phyloP scores from a whole-genome alignment of 1,140 invertebrate genomes.

The Acromyrmex heyeri region DNA sequence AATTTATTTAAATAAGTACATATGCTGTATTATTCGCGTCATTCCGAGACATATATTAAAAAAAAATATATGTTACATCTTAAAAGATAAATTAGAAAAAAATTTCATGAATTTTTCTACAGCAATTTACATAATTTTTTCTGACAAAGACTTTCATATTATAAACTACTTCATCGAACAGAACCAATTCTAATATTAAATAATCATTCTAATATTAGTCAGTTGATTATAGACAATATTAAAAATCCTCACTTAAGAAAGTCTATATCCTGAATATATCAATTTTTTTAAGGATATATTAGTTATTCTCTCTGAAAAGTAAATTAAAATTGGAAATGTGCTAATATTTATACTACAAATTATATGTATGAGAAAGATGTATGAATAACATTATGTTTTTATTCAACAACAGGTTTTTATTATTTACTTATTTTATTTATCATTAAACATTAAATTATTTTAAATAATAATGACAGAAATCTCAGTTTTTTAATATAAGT shows the following conservation, averaged over 20 bases:
- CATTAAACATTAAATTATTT: too few species aligned
- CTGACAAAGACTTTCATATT: too few species aligned
- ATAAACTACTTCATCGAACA: not conserved
- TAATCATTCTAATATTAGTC: not conserved
- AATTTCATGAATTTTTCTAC: not conserved
- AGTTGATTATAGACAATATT: not conserved
- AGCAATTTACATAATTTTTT: not conserved
- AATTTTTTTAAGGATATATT: not conserved
- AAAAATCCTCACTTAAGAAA: slow-evolving; percentile 16
- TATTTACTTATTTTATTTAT: too few species aligned
- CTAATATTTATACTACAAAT: too few species aligned
- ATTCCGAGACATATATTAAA: not conserved
- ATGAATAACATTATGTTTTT: too few species aligned
- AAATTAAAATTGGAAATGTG: too few species aligned
- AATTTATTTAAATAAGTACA: not conserved
- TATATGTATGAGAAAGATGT: too few species aligned
- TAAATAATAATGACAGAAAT: too few species aligned
- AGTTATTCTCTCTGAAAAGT: too few species aligned
- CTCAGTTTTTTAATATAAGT: too few species aligned
- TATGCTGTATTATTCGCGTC: not conserved
- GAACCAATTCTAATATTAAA: not conserved
- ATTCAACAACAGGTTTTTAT: too few species aligned
- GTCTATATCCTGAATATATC: not conserved
- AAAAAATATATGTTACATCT: not conserved
- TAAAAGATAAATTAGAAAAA: not conserved